Conservation (phyloP, 2,888 invertebrate genomes). For the Acronicta leporina region DNA sequence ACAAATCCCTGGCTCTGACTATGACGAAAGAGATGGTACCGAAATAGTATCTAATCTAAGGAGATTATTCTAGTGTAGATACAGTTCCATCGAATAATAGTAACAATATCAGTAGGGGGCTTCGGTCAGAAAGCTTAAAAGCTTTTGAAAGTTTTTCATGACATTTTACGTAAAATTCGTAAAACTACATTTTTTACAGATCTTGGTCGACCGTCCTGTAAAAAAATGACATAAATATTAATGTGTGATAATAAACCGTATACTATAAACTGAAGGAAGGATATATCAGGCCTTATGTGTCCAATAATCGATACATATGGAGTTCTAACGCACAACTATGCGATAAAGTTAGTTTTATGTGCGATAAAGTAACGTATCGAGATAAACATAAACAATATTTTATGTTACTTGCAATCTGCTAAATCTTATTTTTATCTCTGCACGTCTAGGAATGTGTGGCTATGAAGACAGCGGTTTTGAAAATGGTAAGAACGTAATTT, state of each 20-base stretch:
- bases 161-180: too few species aligned
- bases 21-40: too few species aligned
- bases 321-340: conserved; percentile 74
- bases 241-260: conserved; percentile 40
- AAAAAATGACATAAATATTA: conserved; percentile 45
- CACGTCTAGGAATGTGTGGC: conserved; percentile 50
- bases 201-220: too few species aligned
- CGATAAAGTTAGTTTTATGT: conserved; percentile 82
- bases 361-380: conserved; percentile 81
- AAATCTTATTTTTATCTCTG: conserved; percentile 82
- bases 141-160: too few species aligned
- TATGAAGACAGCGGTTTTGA: conserved; percentile 14
- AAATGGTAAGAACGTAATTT: background rate
- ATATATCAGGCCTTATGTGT: conserved; percentile 59
- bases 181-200: too few species aligned
- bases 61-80: too few species aligned
- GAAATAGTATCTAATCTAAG: too few species aligned
- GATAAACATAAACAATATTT: conserved; percentile 86
- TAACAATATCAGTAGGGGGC: too few species aligned
- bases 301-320: conserved; percentile 70
- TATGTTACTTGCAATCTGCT: conserved; percentile 82
- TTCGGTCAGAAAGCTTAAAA: too few species aligned
- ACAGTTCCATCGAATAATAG: too few species aligned
- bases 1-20: too few species aligned
- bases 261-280: conserved; percentile 48